phyloP scores from a whole-genome alignment of 2,888 invertebrate genomes.

The Amorpha juglandis region DNA sequence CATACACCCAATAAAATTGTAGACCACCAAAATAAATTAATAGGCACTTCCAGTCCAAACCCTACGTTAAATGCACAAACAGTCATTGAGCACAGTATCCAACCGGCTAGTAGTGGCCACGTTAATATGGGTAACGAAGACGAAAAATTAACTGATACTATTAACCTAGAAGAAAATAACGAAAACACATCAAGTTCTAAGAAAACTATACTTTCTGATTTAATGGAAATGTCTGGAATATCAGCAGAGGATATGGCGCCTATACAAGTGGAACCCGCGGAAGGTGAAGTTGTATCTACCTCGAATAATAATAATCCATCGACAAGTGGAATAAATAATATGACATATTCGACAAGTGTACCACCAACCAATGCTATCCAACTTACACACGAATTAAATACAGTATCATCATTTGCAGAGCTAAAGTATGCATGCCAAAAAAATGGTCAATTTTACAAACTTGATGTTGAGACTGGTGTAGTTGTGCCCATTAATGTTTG shows the following conservation, averaged over 20 bases:
- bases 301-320: neutral
- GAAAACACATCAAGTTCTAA: conserved; percentile 38
- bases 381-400: conserved; percentile 37
- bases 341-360: too few species aligned
- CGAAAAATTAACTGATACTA: too few species aligned
- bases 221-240: conserved; percentile 81
- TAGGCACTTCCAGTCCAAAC: neutral
- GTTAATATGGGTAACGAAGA: neutral
- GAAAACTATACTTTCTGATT: conserved; percentile 71
- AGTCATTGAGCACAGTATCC: neutral
- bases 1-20: neutral
- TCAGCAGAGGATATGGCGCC: conserved; percentile 60
- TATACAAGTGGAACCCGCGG: conserved; percentile 25
- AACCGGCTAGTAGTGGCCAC: neutral
- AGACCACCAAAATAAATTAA: neutral
- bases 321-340: neutral
- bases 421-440: conserved; percentile 62
- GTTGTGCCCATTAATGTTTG: conserved; percentile 65
- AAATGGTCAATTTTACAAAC: conserved; percentile 63
- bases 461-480: conserved; percentile 58
- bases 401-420: conserved; percentile 60
- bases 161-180: conserved; percentile 26
- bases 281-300: conserved; percentile 11
- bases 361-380: neutral
- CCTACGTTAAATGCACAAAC: neutral